phyloP scores from a whole-genome alignment of 2,797 vertebrate genomes.

The Cossypha niveicapilla region DNA sequence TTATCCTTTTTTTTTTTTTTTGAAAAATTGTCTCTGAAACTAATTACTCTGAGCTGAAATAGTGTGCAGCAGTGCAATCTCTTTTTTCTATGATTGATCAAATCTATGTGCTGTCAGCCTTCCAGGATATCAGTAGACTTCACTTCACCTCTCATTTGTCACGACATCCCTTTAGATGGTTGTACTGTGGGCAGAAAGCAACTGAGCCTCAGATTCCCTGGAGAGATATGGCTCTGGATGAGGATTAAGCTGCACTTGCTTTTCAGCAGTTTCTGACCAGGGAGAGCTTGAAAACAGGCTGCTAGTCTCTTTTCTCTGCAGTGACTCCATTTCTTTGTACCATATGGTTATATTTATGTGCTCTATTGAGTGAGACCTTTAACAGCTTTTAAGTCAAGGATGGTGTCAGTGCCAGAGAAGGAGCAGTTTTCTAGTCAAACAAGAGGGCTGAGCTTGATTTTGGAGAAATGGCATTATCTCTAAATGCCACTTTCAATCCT shows the following conservation, averaged over 20 bases:
- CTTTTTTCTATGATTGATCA: neutral
- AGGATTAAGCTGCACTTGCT: neutral
- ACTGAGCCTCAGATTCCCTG: neutral
- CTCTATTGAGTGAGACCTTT: neutral
- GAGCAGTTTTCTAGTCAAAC: neutral
- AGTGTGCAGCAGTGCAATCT: neutral
- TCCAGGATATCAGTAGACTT: neutral
- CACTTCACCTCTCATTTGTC: neutral
- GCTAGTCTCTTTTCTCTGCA: neutral
- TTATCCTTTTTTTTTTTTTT: neutral
- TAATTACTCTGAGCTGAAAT: neutral
- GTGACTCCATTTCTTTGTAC: neutral
- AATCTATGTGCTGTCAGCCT: neutral
- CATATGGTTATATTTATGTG: conserved; percentile 17
- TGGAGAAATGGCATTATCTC: neutral
- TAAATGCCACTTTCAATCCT: neutral
- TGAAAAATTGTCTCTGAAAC: neutral
- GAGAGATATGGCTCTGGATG: neutral
- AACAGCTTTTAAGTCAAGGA: neutral
- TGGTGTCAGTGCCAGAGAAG: neutral
- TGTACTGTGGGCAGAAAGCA: neutral
- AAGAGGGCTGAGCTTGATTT: neutral
- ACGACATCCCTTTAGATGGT: neutral
- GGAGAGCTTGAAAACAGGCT: neutral
- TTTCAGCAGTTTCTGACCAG: neutral